Base-by-base conservation (phyloP, 2,113 vertebrate genomes). In the Parus major region DNA sequence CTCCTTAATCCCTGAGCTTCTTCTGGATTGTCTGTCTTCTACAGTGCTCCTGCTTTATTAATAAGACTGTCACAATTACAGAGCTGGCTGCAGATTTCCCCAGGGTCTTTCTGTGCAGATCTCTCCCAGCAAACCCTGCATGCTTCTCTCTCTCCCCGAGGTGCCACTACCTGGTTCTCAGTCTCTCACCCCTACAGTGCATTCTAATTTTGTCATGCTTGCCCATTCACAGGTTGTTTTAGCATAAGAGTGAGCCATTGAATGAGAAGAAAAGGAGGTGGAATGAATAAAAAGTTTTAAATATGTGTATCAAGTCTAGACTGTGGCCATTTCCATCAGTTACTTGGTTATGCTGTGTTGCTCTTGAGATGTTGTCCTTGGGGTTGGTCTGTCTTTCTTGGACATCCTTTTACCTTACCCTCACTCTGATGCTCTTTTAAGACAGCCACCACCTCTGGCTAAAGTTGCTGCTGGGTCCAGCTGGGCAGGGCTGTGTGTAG, bases 1-100 rank as follows among this genome's bases (percentile, higher is more conserved):
- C 64, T 88, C 36, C 86, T 71, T 88, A 92, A 95, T 90, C 78
- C 82, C 73, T 28, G 46, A 87, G 84, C 55, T 91, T 69, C 89
- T 95, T 80, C 46, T 88, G 92, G 78, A 80, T 93, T 88, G 47
- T 79, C 55, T 82, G 47, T 60, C 78, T 88, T 86, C 39, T 82
- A 7, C 42, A 66, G 61, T n/a, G 33, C 13, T 80, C 55, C 64
- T 61, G 60, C 70, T 91, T 91, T 95, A 91, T 94, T 95, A 96
- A 59, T 85, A 85, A 89, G 29, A 27, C 47, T 70, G 70, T 59
- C 66, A 82, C 73, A 85, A 72, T 88, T 86, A 72, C 61, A 80
- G 87, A 47, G 33, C 75, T 91, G 47, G 50, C 63, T 90, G 70
- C 66, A 94, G 70, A 63, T 46, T 71, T 91, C 83, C 46, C 42